phyloP scores from a whole-genome alignment of 2,888 invertebrate genomes.

The Notodonta ziczac region DNA sequence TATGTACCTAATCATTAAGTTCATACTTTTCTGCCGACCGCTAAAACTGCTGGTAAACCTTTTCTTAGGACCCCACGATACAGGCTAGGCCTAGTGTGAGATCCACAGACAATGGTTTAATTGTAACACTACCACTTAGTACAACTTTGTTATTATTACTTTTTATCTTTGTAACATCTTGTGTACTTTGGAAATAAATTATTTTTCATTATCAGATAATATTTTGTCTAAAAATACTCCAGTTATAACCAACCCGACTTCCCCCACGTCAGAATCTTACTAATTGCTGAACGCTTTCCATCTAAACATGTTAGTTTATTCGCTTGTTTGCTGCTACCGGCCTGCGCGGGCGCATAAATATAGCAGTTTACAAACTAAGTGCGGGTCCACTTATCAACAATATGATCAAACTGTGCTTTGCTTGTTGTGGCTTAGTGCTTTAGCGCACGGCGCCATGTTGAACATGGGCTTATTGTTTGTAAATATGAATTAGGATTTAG shows the following conservation, averaged over 20 bases:
- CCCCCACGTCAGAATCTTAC: slow-evolving; percentile 22
- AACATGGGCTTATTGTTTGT: neutral
- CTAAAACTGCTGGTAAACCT: too few relatives aligned
- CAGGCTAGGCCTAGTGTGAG: too few relatives aligned
- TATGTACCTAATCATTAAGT: too few relatives aligned
- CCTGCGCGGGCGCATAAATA: slow-evolving; percentile 30
- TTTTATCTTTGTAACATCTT: too few relatives aligned
- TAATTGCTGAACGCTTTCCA: slow-evolving; percentile 16
- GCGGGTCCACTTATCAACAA: slow-evolving; percentile 27
- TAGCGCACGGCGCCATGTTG: neutral
- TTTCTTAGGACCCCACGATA: too few relatives aligned
- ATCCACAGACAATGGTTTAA: too few relatives aligned
- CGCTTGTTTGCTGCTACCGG: slow-evolving; percentile 9
- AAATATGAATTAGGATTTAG: neutral
- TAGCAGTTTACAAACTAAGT: slow-evolving; percentile 31
- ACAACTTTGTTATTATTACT: too few relatives aligned
- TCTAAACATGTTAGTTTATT: slow-evolving; percentile 28
- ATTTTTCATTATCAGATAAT: too few relatives aligned
- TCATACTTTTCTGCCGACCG: too few relatives aligned
- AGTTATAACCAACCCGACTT: slow-evolving; percentile 9
- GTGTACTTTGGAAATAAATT: too few relatives aligned
- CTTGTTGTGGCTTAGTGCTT: slow-evolving; percentile 3
- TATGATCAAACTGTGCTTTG: slow-evolving; percentile 23
- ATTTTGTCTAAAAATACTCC: slow-evolving; percentile 1
- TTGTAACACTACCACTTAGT: too few relatives aligned